Evolutionary conservation across 2,888 invertebrate species (phyloP).

Genomic region (Melangyna quadrimaculata): DNA sequence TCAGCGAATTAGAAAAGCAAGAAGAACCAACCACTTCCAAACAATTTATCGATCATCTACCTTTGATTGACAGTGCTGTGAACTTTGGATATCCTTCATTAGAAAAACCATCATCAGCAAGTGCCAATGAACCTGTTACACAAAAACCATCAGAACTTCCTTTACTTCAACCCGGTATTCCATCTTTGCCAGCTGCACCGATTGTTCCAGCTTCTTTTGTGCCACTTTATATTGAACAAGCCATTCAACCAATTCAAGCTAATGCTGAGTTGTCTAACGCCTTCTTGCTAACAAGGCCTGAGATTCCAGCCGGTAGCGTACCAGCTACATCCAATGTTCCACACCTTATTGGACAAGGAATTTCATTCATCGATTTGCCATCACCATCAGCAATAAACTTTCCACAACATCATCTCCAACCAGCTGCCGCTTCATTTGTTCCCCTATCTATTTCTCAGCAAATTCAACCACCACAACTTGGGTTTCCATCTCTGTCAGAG

Average conservation of each 20-base stretch:
- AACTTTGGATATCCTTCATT: constrained; percentile 5
- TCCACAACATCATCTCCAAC: too few relatives aligned
- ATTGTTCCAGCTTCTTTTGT: not conserved
- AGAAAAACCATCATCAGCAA: not conserved
- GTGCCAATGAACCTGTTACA: not conserved
- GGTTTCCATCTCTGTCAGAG: constrained; percentile 22
- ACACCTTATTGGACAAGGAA: too few relatives aligned
- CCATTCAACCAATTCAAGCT: not conserved
- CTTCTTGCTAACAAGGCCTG: not conserved
- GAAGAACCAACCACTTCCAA: not conserved
- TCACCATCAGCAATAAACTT: too few relatives aligned
- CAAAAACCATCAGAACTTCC: not conserved
- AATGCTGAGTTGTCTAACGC: not conserved
- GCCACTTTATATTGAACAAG: too few relatives aligned
- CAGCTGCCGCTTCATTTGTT: too few relatives aligned
- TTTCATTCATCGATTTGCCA: too few relatives aligned
- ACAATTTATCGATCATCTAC: not conserved
- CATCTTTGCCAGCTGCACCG: not conserved
- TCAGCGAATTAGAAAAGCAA: not conserved
- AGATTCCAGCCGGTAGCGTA: too few relatives aligned
- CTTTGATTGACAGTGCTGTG: not conserved
- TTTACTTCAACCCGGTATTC: not conserved
- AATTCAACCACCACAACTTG: constrained; percentile 13
- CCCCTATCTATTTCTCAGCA: too few relatives aligned
- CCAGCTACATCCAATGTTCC: too few relatives aligned